These are phyloP conservation scores for Thymelicus sylvestris DNA, from an alignment of 2,888 invertebrate genomes.

Conservation along the genomic window DNA sequence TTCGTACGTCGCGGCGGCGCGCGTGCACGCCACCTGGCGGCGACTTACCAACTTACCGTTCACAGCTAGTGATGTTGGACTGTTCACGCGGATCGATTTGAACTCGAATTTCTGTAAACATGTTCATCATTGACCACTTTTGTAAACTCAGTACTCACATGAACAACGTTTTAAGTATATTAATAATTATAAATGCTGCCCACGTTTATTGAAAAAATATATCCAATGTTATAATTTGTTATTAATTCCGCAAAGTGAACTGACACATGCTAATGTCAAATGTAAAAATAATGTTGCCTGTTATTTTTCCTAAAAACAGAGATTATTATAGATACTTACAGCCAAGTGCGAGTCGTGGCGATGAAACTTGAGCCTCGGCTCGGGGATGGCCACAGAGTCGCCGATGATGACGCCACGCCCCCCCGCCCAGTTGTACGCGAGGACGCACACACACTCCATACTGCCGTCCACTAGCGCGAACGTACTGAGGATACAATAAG, in stretches of 20 bases:
- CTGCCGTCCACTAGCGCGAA: constrained; percentile 92
- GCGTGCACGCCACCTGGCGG: constrained; percentile 87
- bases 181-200: too few species aligned
- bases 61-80: constrained; percentile 89
- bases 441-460: constrained; percentile 89
- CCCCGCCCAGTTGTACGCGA: constrained; percentile 93
- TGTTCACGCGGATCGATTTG: constrained; percentile 91
- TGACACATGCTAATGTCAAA: too few species aligned
- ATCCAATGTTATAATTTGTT: too few species aligned
- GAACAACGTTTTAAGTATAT: too few species aligned
- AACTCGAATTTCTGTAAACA: constrained; percentile 88
- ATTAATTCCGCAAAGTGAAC: not conserved
- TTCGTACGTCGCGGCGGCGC: constrained; percentile 87
- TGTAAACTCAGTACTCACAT: too few species aligned
- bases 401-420: constrained; percentile 94
- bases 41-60: constrained; percentile 90
- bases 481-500: constrained; percentile 85
- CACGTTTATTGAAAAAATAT: too few species aligned
- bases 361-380: constrained; percentile 87
- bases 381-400: constrained; percentile 92
- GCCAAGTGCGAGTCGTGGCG: constrained; percentile 64
- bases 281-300: too few species aligned
- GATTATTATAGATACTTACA: constrained; percentile 49
- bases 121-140: too few species aligned
- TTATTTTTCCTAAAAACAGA: too few species aligned